phyloP scores from a whole-genome alignment of 2,113 vertebrate species.

The Empidonax traillii region DNA sequence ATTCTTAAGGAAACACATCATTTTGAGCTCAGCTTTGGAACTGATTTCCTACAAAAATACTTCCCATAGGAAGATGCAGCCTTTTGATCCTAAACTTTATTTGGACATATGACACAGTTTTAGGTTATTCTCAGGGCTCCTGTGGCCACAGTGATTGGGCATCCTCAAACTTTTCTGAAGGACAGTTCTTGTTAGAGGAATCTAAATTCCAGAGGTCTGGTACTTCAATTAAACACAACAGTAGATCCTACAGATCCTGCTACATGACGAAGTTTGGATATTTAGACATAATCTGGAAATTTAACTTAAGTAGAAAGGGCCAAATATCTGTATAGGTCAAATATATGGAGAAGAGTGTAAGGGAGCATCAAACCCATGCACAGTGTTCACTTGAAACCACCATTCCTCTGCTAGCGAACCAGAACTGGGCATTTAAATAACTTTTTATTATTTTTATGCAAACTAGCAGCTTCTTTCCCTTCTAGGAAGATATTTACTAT shows the following conservation, averaged over 20 bases:
- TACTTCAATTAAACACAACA: neutral
- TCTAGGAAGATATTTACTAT: neutral
- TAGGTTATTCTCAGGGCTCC: neutral
- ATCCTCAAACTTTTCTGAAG: neutral
- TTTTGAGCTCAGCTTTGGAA: neutral
- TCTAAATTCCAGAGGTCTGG: neutral
- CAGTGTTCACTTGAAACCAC: neutral
- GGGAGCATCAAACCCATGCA: neutral
- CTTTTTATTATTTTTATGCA: neutral
- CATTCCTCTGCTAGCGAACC: neutral
- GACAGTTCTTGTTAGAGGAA: neutral
- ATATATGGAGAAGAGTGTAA: neutral
- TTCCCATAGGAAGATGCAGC: fast-evolving
- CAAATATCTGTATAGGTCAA: neutral
- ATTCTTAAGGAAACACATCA: neutral
- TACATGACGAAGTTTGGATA: neutral
- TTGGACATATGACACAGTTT: fast-evolving
- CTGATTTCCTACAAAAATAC: neutral
- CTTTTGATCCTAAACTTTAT: neutral
- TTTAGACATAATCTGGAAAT: neutral
- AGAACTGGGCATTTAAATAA: neutral
- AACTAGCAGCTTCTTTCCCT: neutral
- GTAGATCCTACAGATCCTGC: neutral
- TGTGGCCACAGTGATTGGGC: neutral
- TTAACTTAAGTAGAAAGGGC: fast-evolving